Conservation (phyloP, 1,140 invertebrate genomes). For the Babylonia areolata region DNA sequence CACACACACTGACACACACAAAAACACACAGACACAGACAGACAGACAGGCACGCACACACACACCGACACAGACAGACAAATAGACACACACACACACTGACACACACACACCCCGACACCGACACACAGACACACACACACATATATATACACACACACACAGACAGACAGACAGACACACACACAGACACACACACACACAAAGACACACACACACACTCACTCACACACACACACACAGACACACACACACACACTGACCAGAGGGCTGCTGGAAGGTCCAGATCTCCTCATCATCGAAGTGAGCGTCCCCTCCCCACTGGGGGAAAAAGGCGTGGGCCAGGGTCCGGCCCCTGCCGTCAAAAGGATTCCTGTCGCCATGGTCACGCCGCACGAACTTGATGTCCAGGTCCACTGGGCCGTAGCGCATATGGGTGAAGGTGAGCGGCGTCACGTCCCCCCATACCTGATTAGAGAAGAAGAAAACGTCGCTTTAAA, state of each 20-base stretch:
- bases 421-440: slow-evolving; percentile 47
- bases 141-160: background rate
- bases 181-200: too few relatives aligned
- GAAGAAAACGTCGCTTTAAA: background rate
- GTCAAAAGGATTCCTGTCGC: slow-evolving; percentile 73
- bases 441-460: slow-evolving; percentile 67
- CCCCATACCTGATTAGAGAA: slow-evolving; percentile 64
- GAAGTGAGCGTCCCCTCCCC: slow-evolving; percentile 84
- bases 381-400: slow-evolving; percentile 65
- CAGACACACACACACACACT: background rate
- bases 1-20: background rate
- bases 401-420: slow-evolving; percentile 68
- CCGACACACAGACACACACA: background rate
- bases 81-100: background rate
- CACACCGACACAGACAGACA: background rate
- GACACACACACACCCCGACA: background rate
- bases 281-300: slow-evolving; percentile 74
- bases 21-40: background rate
- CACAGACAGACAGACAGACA: too few relatives aligned
- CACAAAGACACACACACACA: too few relatives aligned
- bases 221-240: too few relatives aligned
- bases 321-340: slow-evolving; percentile 80
- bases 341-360: slow-evolving; percentile 73
- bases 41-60: background rate
- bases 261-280: slow-evolving; percentile 58